Conservation (phyloP, 1,140 invertebrate species). For the Papilio polyxenes region DNA sequence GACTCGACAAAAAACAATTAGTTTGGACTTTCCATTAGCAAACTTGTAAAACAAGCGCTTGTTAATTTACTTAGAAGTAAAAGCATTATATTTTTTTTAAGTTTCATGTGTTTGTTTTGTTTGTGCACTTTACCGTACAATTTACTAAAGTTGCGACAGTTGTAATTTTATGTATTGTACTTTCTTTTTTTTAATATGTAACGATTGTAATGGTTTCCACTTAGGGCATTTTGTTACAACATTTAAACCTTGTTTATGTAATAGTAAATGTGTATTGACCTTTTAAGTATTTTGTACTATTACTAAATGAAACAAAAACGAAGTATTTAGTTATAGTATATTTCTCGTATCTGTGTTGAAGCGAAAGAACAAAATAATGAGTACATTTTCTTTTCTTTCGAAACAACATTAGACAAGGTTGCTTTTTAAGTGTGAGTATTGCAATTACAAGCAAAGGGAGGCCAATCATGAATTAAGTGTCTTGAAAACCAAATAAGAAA, state of each 20-base stretch:
- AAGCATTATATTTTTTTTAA: background rate
- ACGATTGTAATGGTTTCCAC: slow-evolving; percentile 10
- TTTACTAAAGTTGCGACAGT: background rate
- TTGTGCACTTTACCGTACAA: slow-evolving; percentile 18
- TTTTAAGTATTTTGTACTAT: background rate
- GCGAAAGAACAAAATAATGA: too few relatives aligned
- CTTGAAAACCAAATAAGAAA: background rate
- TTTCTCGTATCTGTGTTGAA: too few relatives aligned
- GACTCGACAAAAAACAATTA: slow-evolving; percentile 2
- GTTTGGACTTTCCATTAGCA: background rate
- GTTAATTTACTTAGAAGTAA: slow-evolving; percentile 12
- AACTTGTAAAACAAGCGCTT: background rate
- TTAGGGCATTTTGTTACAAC: slow-evolving; percentile 10
- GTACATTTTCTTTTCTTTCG: too few relatives aligned
- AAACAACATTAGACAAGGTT: too few relatives aligned
- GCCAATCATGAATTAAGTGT: background rate
- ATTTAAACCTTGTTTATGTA: background rate
- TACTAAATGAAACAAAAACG: background rate
- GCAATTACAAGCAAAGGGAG: background rate
- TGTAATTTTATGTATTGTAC: slow-evolving; percentile 14
- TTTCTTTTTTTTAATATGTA: slow-evolving; percentile 24
- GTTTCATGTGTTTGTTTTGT: slow-evolving; percentile 26
- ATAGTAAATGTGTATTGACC: background rate
- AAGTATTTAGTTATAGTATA: background rate
- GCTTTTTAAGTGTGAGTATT: background rate